phyloP scores from a whole-genome alignment of 1,140 invertebrate genomes.

The Delia radicum region DNA sequence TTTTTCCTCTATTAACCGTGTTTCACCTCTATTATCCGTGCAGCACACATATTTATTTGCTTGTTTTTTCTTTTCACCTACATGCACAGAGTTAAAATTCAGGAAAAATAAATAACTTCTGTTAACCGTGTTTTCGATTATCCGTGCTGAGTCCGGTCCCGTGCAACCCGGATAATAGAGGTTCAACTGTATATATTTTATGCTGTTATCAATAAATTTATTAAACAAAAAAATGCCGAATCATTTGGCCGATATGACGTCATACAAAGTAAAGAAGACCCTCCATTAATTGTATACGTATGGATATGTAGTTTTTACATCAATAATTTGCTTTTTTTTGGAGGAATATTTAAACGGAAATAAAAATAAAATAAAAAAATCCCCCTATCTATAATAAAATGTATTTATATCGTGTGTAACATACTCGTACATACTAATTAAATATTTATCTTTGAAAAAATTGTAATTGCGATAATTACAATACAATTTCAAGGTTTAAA shows the following conservation, averaged over 20 bases:
- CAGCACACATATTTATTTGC: too few species aligned
- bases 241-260: background rate
- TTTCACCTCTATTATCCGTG: too few species aligned
- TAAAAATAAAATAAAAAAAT: background rate
- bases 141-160: too few species aligned
- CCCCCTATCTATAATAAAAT: background rate
- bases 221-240: background rate
- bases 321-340: background rate
- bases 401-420: background rate
- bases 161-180: too few species aligned
- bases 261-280: background rate
- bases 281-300: background rate
- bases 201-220: background rate
- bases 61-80: too few species aligned
- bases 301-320: background rate
- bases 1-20: too few species aligned
- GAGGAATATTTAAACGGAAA: background rate
- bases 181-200: too few species aligned
- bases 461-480: background rate
- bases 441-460: too few species aligned
- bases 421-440: background rate
- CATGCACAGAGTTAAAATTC: too few species aligned
- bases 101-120: too few species aligned
- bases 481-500: background rate
- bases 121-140: too few species aligned